phyloP scores from a whole-genome alignment of 1,140 invertebrate species.

The Agraylea sexmaculata region DNA sequence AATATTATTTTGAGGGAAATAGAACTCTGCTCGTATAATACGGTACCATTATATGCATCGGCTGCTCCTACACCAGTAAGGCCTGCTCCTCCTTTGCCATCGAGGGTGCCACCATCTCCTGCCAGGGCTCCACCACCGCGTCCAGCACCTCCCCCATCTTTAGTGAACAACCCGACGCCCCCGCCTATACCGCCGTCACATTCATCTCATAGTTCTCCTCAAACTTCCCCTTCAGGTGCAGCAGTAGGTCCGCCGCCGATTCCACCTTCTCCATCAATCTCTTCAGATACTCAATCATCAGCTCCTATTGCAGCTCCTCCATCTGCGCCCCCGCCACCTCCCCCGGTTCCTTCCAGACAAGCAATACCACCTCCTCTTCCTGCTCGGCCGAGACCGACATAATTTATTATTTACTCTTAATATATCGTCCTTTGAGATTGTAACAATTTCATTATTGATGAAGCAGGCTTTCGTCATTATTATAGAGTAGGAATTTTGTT shows the following conservation, averaged over 20 bases:
- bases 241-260: constrained; percentile 31
- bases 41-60: constrained; percentile 54
- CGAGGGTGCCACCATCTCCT: constrained; percentile 44
- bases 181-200: constrained; percentile 39
- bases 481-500: too few relatives aligned
- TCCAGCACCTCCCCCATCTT: constrained; percentile 40
- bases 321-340: constrained; percentile 42
- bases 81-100: constrained; percentile 38
- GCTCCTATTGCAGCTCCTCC: constrained; percentile 42
- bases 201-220: constrained; percentile 35
- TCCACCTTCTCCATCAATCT: constrained; percentile 48
- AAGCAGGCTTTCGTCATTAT: too few relatives aligned
- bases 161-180: constrained; percentile 31
- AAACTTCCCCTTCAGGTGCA: constrained; percentile 29
- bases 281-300: too few relatives aligned
- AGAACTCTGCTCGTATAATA: constrained; percentile 70
- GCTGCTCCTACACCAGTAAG: constrained; percentile 27
- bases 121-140: constrained; percentile 41
- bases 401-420: too few relatives aligned
- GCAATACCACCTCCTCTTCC: constrained; percentile 57
- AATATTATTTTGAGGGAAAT: constrained; percentile 70
- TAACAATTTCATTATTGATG: too few relatives aligned
- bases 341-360: constrained; percentile 42
- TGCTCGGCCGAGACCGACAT: constrained; percentile 41
- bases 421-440: too few relatives aligned